Base-by-base conservation (phyloP, 2,888 invertebrate genomes). In the Pantelozetes paolii region DNA sequence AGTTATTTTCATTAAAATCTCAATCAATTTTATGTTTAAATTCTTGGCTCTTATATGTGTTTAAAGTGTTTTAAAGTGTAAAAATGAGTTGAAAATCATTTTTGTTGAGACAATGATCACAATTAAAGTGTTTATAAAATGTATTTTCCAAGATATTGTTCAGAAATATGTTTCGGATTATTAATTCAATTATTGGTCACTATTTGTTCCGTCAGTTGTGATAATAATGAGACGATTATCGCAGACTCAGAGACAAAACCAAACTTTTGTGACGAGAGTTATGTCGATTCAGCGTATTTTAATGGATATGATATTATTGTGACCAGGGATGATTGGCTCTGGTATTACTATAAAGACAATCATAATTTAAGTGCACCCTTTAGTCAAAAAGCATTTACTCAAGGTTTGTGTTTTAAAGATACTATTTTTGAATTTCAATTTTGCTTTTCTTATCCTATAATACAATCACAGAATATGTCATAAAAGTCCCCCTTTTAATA, bases 291-390 rank as follows among this genome's bases (percentile, higher is more conserved):
- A 6, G 74, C 74, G 5, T 74, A 74, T 45, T 74, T 32, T 62
- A 74, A 74, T 23, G 74, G 74, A 15, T 74, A 74, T 28, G 74
- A 74, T 28, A 74, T 70, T 23, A 74, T 74, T 32, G 20, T 74
- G 13, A 74, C 74, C 40, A 26, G 74, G 50, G 54, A 70, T 59
- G 50, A 74, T 28, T 30, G 54, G 40, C 54, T 74, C 20, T 74
- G 74, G 74, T 74, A 74, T 62, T 74, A 74, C 42, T 74, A 74
- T 30, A 74, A 71, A 32, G 74, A 74, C 32, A 23, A 70, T 15
- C 70, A 70, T 62, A 54, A 45, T 18, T 20, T 74, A 23, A 74
- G 74, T 23, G 23, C 20, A 50, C 48, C 74, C 15, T 74, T 50
- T 62, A 70, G 70, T 62, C 74, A 74, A 42, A 32, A 70, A 70